Evolutionary conservation across 2,113 vertebrate genomes (phyloP).

Genomic region (Plotosus lineatus): DNA sequence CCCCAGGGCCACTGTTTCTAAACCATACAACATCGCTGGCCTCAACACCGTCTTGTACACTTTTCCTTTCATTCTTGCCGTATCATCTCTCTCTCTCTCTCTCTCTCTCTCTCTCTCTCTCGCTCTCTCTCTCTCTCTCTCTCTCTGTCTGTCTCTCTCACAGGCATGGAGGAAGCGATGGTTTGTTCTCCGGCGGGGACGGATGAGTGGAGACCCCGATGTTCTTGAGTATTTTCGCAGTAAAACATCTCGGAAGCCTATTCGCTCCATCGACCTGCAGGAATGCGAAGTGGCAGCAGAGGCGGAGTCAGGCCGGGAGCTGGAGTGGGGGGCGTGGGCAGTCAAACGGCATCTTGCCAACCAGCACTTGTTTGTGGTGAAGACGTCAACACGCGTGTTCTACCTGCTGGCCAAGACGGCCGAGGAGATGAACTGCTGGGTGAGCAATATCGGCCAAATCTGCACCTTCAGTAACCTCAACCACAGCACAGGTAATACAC

Average conservation of each 20-base stretch:
- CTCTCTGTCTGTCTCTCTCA: constrained; percentile 24
- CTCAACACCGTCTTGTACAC: too few species aligned
- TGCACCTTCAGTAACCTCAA: constrained; percentile 85
- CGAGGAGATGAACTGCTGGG: constrained; percentile 95
- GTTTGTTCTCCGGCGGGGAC: constrained; percentile 92
- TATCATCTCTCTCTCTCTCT: not conserved
- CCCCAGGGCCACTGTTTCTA: too few species aligned
- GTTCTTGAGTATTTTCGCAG: constrained; percentile 95
- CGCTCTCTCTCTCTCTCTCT: not conserved
- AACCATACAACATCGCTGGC: too few species aligned
- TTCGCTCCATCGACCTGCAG: constrained; percentile 90
- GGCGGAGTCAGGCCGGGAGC: constrained; percentile 57
- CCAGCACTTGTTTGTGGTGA: constrained; percentile 90
- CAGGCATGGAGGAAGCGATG: constrained; percentile 97
- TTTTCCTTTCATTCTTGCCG: too few species aligned
- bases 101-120: not conserved
- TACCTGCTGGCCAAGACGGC: constrained; percentile 96
- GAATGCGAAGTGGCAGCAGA: constrained; percentile 89
- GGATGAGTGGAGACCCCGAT: constrained; percentile 92
- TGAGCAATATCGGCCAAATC: constrained; percentile 88
- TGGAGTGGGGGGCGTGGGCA: constrained; percentile 66
- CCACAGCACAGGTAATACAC: constrained; percentile 78
- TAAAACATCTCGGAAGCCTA: constrained; percentile 87
- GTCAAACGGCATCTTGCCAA: constrained; percentile 88
- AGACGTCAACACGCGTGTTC: constrained; percentile 87